phyloP scores from a whole-genome alignment of 2,888 invertebrate species.

The Meteorus colon region DNA sequence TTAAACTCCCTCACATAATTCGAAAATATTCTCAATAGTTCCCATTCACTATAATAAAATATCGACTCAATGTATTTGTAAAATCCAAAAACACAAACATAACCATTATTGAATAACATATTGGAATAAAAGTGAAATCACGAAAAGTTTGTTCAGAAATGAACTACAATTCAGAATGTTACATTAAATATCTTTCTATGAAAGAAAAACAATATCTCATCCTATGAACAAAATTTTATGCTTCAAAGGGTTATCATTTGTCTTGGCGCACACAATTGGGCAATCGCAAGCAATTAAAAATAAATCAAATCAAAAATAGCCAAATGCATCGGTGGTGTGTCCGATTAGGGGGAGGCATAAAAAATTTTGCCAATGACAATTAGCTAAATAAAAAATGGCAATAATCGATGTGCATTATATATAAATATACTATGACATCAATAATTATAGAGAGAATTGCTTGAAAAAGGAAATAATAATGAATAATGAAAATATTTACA shows the following conservation, averaged over 20 bases:
- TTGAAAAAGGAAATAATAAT: not conserved
- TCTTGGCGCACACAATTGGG: slow-evolving; percentile 59
- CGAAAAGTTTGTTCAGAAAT: too few relatives aligned
- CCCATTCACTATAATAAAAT: too few relatives aligned
- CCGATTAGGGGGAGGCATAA: not conserved
- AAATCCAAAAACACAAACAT: too few relatives aligned
- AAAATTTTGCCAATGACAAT: slow-evolving; percentile 1
- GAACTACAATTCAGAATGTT: too few relatives aligned
- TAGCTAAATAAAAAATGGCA: slow-evolving; percentile 7
- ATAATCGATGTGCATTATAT: slow-evolving; percentile 31
- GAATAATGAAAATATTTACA: slow-evolving; percentile 7
- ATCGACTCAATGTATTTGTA: too few relatives aligned
- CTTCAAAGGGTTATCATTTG: not conserved
- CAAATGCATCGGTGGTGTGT: slow-evolving; percentile 12
- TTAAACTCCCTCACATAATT: too few relatives aligned
- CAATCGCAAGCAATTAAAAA: slow-evolving; percentile 57
- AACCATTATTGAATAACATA: too few relatives aligned
- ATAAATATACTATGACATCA: slow-evolving; percentile 14
- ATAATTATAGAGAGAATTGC: not conserved
- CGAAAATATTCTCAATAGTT: too few relatives aligned
- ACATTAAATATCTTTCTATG: too few relatives aligned
- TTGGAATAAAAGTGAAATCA: too few relatives aligned
- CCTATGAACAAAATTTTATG: too few relatives aligned
- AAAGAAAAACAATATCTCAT: too few relatives aligned
- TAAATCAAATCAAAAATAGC: slow-evolving; percentile 43